Conservation (phyloP, 2,797 vertebrate genomes). For the Rhynchonycteris naso region DNA sequence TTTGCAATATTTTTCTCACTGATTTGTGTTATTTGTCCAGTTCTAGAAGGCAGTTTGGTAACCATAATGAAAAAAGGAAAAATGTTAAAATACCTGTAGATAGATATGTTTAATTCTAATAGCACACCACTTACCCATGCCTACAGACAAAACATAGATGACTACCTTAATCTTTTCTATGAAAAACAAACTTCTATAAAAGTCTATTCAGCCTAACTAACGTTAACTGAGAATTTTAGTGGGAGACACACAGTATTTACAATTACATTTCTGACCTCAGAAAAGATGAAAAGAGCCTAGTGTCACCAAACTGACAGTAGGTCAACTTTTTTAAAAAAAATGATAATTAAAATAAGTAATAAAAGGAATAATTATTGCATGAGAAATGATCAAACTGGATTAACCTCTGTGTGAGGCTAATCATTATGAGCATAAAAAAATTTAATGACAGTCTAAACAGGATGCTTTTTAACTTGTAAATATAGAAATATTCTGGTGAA, state of each 20-base stretch:
- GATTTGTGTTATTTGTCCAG: neutral
- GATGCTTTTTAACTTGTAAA: neutral
- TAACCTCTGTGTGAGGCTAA: neutral
- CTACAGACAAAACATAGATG: neutral
- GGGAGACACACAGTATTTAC: neutral
- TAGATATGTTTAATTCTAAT: neutral
- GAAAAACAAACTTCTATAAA: neutral
- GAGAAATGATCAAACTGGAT: neutral
- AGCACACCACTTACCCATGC: neutral
- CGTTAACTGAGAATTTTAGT: neutral
- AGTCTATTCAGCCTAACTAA: neutral
- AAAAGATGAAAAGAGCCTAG: neutral
- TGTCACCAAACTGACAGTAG: neutral
- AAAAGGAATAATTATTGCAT: neutral
- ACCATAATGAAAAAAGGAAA: neutral
- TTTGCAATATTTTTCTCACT: neutral
- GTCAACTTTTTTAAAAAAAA: neutral
- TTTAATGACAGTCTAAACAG: neutral
- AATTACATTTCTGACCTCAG: neutral
- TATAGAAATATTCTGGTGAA: neutral
- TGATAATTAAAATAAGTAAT: neutral
- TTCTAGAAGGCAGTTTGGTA: neutral
- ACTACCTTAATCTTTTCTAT: neutral
- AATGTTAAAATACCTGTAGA: neutral
- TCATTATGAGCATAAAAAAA: neutral